Evolutionary conservation across 2,888 invertebrate genomes (phyloP), one percentile per base, ranked within the genome.

Genomic region (Hypsopygia costalis): DNA sequence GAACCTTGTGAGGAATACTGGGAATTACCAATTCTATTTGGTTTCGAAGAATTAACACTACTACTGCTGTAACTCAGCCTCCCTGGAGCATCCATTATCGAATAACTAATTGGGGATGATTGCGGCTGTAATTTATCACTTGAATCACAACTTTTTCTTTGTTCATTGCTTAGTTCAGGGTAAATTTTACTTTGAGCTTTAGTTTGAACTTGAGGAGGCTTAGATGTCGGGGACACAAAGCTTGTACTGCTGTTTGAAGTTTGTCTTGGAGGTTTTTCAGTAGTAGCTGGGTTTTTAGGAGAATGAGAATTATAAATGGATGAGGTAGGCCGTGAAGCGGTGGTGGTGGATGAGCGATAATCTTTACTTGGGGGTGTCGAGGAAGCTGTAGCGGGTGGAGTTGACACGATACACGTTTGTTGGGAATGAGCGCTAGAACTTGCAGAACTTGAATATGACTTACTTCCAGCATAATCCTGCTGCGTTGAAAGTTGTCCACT

Each of bases 111-210:
- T 6, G 94, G 94, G 9, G 94, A 93, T 9, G 93, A 93, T 58
- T 93, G 92, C 37, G 90, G 86, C 61, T 89, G 89, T 40, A 76
- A 45, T 67, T 86, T 87, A 47, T 89, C 89, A 71, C 85, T 81
- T 72, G 77, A 81, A 65, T 73, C 90, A 90, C 79, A 92, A 90
- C 56, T 91, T 88, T 70, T 90, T 74, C 72, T 88, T 74, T 78
- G 90, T 69, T 76, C 91, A 62, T 64, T 77, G 55, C 49, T 87
- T 53, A 94, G 60, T 63, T 94, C 94, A 40, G 94, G 93, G 75
- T 94, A 94, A 58, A 93, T 92, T 87, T 95, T 95, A 55, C 93
- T 91, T 82, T 94, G 94, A 52, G 93, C 93, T 81, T 95, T 94
- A 46, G 94, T 93, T 77, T 94, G 94, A 55, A 94, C 91, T 59